Evolutionary conservation across 1,140 invertebrate genomes (phyloP).

Genomic region (Brachystomella parvula): DNA sequence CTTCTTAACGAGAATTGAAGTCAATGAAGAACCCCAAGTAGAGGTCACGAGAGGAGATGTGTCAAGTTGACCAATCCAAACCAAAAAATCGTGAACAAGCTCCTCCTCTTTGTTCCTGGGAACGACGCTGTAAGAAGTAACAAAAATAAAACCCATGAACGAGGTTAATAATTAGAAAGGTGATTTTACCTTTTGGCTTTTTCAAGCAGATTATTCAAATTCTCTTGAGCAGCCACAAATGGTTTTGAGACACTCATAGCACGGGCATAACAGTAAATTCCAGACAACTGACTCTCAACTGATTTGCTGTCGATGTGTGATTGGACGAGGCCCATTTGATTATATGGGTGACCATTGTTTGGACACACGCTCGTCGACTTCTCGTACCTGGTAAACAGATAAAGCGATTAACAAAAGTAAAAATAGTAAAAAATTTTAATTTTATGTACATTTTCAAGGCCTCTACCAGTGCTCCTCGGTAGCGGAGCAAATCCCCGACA

Average conservation of each 20-base stretch:
- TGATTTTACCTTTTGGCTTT: constrained; percentile 16
- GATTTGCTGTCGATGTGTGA: constrained; percentile 22
- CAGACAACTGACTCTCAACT: constrained; percentile 26
- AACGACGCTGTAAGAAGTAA: constrained; percentile 6
- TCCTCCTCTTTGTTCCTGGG: constrained; percentile 22
- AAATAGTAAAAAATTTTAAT: neutral
- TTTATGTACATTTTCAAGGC: constrained; percentile 33
- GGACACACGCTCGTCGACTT: constrained; percentile 31
- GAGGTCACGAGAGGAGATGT: constrained; percentile 14
- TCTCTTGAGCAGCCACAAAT: constrained; percentile 24
- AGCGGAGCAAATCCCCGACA: constrained; percentile 34
- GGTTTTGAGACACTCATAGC: constrained; percentile 31
- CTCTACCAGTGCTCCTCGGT: constrained; percentile 30
- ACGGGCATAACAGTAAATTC: constrained; percentile 29
- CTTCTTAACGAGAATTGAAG: constrained; percentile 21
- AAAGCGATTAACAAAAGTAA: neutral
- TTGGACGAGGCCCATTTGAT: constrained; percentile 35
- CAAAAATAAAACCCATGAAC: neutral
- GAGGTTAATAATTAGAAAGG: neutral
- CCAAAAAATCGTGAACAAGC: constrained; percentile 22
- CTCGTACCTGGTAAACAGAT: constrained; percentile 28
- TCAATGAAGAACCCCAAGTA: neutral
- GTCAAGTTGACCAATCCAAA: constrained; percentile 15
- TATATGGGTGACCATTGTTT: constrained; percentile 30
- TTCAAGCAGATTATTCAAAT: constrained; percentile 21